phyloP scores from a whole-genome alignment of 2,888 invertebrate species.

The Subacronicta megacephala region DNA sequence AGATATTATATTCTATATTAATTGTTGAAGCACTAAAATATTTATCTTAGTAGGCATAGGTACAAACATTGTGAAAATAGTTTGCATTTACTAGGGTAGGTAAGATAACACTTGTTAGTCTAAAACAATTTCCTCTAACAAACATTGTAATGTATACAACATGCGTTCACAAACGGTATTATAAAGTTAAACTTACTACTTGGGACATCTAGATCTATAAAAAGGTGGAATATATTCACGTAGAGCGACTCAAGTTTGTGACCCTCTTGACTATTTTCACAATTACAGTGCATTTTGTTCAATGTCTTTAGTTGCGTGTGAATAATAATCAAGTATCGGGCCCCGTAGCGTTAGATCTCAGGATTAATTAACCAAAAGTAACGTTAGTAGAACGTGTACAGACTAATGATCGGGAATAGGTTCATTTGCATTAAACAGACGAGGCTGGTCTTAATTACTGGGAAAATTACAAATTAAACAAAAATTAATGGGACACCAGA shows the following conservation, averaged over 20 bases:
- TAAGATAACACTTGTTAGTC: conserved; percentile 10
- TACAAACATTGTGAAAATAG: neutral
- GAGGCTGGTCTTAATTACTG: conserved; percentile 85
- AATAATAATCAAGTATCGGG: conserved; percentile 73
- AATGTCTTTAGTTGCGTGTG: conserved; percentile 66
- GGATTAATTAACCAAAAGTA: conserved; percentile 88
- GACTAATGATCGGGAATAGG: conserved; percentile 87
- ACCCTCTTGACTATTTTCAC: conserved; percentile 43
- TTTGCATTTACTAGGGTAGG: neutral
- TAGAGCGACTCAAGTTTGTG: conserved; percentile 11
- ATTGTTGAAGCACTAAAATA: neutral
- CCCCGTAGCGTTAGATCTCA: conserved; percentile 73
- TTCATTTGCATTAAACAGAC: conserved; percentile 89
- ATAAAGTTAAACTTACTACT: conserved; percentile 32
- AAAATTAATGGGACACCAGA: conserved; percentile 74
- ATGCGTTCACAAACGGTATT: conserved; percentile 5
- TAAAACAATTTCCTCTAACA: conserved; percentile 15
- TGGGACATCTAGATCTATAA: conserved; percentile 21
- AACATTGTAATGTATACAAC: conserved; percentile 19
- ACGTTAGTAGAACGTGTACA: conserved; percentile 83
- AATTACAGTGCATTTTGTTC: conserved; percentile 48
- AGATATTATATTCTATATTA: neutral
- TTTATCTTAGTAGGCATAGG: neutral
- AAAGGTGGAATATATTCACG: conserved; percentile 19
- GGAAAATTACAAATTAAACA: conserved; percentile 87